Base-by-base conservation (phyloP, 2,113 vertebrate species). In the Hemiprocne comata region DNA sequence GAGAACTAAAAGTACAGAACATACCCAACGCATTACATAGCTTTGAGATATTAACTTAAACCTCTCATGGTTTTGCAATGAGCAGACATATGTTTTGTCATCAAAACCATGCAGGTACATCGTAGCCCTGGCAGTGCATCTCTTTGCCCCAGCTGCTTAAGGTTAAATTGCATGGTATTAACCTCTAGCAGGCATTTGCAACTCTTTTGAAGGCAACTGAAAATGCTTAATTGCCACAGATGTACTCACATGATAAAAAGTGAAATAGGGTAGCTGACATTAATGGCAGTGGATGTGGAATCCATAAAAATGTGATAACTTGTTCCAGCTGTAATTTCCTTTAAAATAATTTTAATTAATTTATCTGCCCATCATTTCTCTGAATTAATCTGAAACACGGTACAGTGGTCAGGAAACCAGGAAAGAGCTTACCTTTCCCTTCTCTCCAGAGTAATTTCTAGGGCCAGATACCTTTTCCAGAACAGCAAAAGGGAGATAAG, bases 221-320 rank as follows among this genome's bases (percentile, higher is more conserved):
- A 95, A 80, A 61, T 29, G 15, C 10, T 91, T 96, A 85, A 83
- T 90, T 89, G 58, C 40, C 31, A 42, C 73, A 87, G 54, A 71
- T 92, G 62, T 44, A 71, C n/a, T 76, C 69, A 31, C 73, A 85
- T 6, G 20, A 79, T 92, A 86, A 65, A n/a, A 93, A 94, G 66
- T 62, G 40, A 88, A 90, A 82, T 34, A 83, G 53, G 10, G 57
- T 64, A 82, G 61, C 58, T 76, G 40, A 58, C 84, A 42, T 76
- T 87, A 74, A 85, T 84, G 34, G 33, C 42, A 55, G 16, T 54
- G 40, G 26, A 86, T 85, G 28, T 40, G 48, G n/a, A 85, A 92
- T 72, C 78, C 64, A 80, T 19, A 73, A 93, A 97, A 95, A 87
- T 87, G 42, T 58, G 55, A 72, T 70, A 93, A 89, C 31, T 58